Evolutionary conservation across 2,797 vertebrate genomes (phyloP).

Genomic region (Mergus octosetaceus): DNA sequence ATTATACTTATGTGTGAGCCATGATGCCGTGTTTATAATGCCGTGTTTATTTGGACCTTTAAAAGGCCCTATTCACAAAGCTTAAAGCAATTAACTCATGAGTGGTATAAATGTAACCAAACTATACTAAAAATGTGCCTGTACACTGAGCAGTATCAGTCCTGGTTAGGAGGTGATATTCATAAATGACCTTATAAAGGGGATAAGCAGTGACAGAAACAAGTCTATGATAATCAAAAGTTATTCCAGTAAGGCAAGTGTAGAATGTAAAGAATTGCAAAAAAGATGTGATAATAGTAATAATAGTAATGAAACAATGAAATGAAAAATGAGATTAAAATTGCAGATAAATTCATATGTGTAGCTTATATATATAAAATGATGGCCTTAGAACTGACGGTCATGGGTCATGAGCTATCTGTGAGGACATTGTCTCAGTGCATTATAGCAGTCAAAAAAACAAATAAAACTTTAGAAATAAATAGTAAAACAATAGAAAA

Average conservation of each 20-base stretch:
- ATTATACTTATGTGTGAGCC: background rate
- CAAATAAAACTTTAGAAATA: background rate
- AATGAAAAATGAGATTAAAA: background rate
- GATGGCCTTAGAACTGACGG: background rate
- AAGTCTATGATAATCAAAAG: background rate
- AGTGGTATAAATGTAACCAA: background rate
- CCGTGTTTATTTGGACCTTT: background rate
- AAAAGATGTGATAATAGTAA: background rate
- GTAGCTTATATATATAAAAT: background rate
- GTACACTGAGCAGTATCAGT: background rate
- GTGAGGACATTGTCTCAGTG: background rate
- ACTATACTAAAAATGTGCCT: background rate
- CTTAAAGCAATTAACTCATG: background rate
- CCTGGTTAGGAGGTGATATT: background rate
- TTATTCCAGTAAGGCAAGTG: background rate
- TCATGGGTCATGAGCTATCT: background rate
- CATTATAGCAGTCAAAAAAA: background rate
- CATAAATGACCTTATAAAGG: background rate
- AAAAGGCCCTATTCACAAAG: background rate
- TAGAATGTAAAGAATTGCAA: background rate
- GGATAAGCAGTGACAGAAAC: background rate
- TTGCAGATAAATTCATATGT: background rate
- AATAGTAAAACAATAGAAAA: background rate
- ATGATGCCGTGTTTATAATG: background rate
- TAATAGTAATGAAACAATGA: background rate